Percentiles rank a stretch among this genome's conserved stretches.
These are phyloP conservation scores for Stenoptilia bipunctidactyla DNA, from an alignment of 2,888 invertebrate species.

Conservation along the genomic window DNA sequence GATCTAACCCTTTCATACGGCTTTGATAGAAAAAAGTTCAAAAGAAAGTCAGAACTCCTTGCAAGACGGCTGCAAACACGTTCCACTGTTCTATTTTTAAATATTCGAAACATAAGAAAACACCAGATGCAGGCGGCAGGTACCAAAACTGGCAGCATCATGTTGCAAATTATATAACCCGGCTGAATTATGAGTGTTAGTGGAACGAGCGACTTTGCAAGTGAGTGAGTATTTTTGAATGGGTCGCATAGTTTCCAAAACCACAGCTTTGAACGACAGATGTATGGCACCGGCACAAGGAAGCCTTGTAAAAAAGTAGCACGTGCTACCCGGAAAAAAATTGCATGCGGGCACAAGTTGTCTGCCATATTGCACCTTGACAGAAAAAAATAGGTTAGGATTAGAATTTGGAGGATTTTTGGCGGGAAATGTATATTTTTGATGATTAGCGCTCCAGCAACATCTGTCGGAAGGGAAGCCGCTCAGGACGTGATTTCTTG, in stretches of 20 bases:
- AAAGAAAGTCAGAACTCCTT: conserved; percentile 1
- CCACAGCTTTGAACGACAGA: conserved; percentile 64
- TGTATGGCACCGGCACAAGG: conserved; percentile 51
- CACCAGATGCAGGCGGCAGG: conserved; percentile 61
- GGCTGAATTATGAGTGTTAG: conserved; percentile 20
- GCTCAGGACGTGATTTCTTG: not conserved
- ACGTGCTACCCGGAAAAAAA: conserved; percentile 57
- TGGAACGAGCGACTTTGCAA: conserved; percentile 1
- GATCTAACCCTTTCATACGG: no score
- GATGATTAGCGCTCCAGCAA: conserved; percentile 17
- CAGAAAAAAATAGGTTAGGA: conserved; percentile 33
- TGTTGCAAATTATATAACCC: conserved; percentile 51
- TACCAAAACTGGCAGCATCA: conserved; percentile 47
- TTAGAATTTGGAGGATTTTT: conserved; percentile 43
- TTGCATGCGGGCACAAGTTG: conserved; percentile 66
- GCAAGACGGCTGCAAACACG: conserved; percentile 1
- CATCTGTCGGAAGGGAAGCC: not conserved
- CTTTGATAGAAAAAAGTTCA: not conserved
- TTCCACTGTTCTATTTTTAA: conserved; percentile 45
- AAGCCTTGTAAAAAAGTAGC: conserved; percentile 55
- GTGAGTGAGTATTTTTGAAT: conserved; percentile 16
- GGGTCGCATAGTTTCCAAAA: conserved; percentile 32
- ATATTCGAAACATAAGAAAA: conserved; percentile 38
- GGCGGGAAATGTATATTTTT: conserved; percentile 44
- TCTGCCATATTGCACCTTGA: conserved; percentile 35